A percentile compares a stretch with the other conserved stretches of the same genome.
These are phyloP conservation scores for Standfussiana lucernea DNA, from an alignment of 2,888 invertebrate genomes.

Conservation along the genomic window DNA sequence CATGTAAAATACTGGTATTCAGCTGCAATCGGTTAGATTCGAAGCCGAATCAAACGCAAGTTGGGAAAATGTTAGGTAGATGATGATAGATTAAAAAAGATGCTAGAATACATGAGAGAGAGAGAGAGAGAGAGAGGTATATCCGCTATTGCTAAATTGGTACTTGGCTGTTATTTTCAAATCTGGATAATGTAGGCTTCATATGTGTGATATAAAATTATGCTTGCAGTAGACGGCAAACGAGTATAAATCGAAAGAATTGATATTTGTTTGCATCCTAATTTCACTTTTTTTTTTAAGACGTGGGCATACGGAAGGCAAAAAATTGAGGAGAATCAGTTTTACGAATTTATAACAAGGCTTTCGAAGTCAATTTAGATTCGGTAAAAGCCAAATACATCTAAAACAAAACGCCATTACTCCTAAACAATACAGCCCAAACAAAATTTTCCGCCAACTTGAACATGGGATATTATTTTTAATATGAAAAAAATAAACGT, in stretches of 20 bases:
- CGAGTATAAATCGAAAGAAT: background rate
- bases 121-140: background rate
- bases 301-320: background rate
- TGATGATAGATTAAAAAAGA: background rate
- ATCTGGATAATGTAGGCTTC: background rate
- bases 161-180: background rate
- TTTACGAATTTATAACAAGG: constrained; percentile 18
- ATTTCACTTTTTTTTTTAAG: background rate
- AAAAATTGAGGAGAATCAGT: background rate
- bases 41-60: background rate
- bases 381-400: constrained; percentile 51
- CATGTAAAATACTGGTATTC: background rate
- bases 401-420: constrained; percentile 61
- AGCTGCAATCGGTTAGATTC: background rate
- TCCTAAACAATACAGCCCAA: constrained; percentile 65
- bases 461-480: constrained; percentile 69
- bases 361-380: constrained; percentile 48
- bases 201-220: background rate
- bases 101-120: background rate
- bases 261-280: background rate
- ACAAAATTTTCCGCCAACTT: constrained; percentile 67
- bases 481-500: constrained; percentile 74
- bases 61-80: background rate
- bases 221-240: background rate
- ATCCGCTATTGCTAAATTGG: background rate